Base-by-base conservation (phyloP, 2,797 vertebrate genomes). In the Pelochelys cantorii region DNA sequence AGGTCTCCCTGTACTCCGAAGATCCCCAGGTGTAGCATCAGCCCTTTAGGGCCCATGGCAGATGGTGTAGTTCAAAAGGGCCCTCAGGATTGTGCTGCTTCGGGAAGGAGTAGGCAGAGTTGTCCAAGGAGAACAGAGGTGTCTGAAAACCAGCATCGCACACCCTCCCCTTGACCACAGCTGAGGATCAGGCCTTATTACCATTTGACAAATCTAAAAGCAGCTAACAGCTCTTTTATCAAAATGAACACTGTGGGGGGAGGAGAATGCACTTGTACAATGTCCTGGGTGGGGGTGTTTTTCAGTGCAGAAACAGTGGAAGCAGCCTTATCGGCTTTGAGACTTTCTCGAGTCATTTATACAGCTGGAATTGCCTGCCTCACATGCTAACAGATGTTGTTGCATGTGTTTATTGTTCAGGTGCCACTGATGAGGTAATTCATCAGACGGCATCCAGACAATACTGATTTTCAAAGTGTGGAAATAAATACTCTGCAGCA, bases 321-420 rank as follows among this genome's bases (percentile, higher is more conserved):
- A 83, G 86, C 23, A 90, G 13, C 34, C 14, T 83, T 82, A 27
- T 1, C n/a, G 91, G 52, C 85, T 93, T 74, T 90, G 86, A 71
- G 78, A 92, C 90, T 94, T 96, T 96, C 83, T 92, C 78, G n/a
- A 90, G 81, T 89, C 82, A 95, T 96, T 93, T 93, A 95, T 95
- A 93, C 84, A 93, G 65, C 59, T 83, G 95, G 81, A 85, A 71
- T 93, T 89, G 81, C 92, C 94, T 91, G 79, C 37, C 62, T 89
- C 75, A 86, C 65, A 86, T 74, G 94, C 62, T 84, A 94, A 79
- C 94, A 97, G 94, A 94, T 96, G 93, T 22, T 95, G 85, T 89
- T 48, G 42, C 42, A 75, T 80, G 92, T 96, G 93, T 97, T 96
- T 97, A 90, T 96, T 95, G 96, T 31, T 86, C 94, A 60, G 82